phyloP scores from a whole-genome alignment of 2,797 vertebrate genomes.

The Chaetodon trifasciatus region DNA sequence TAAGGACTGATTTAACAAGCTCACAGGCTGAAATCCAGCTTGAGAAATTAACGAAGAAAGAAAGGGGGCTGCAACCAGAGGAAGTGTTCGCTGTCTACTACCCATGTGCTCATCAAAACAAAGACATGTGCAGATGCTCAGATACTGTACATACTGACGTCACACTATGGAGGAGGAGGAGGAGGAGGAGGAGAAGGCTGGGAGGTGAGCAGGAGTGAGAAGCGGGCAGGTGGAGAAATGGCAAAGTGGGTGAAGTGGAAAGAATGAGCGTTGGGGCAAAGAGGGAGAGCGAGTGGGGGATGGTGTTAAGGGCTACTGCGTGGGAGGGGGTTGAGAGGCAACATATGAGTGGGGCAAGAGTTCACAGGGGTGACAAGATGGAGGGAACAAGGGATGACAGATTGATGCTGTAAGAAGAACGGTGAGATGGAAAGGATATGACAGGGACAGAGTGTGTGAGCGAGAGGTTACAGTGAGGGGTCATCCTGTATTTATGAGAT shows the following conservation, averaged over 20 bases:
- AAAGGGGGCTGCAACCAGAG: slow-evolving; percentile 10
- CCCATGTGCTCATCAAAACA: slow-evolving; percentile 56
- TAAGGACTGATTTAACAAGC: slow-evolving; percentile 4
- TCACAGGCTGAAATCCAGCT: slow-evolving; percentile 20
- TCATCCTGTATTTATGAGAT: slow-evolving; percentile 4
- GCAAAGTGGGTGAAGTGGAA: slow-evolving; percentile 85
- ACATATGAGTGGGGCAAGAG: slow-evolving; percentile 79
- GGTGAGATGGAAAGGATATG: slow-evolving; percentile 29
- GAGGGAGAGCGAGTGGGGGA: slow-evolving; percentile 61
- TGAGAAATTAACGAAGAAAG: slow-evolving; percentile 32
- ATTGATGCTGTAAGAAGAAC: slow-evolving; percentile 47
- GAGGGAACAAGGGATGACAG: slow-evolving; percentile 68
- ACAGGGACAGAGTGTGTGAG: slow-evolving; percentile 6
- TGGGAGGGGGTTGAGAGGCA: slow-evolving; percentile 71
- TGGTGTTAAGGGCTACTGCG: slow-evolving; percentile 55
- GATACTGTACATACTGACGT: slow-evolving; percentile 37
- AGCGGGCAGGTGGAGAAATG: slow-evolving; percentile 80
- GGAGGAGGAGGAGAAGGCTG: slow-evolving; percentile 17
- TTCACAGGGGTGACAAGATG: slow-evolving; percentile 74
- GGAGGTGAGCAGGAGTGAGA: slow-evolving; percentile 62
- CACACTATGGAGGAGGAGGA: slow-evolving; percentile 4
- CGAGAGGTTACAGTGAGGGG: background rate
- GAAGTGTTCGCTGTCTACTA: slow-evolving; percentile 26
- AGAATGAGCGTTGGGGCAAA: slow-evolving; percentile 70
- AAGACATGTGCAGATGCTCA: slow-evolving; percentile 46